phyloP scores from a whole-genome alignment of 2,888 invertebrate genomes.

The Eilema depressum region DNA sequence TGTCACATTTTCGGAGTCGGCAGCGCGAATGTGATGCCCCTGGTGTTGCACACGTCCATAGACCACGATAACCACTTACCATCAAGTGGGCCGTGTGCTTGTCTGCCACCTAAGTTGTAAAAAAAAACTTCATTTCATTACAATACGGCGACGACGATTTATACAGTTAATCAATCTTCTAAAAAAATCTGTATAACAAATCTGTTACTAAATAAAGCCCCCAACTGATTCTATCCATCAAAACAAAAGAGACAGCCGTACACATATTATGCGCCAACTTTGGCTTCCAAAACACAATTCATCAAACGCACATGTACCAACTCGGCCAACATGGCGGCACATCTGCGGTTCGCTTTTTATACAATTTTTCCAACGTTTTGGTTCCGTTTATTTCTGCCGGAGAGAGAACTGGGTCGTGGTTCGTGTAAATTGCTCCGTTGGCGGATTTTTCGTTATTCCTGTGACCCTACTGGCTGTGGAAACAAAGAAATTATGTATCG shows the following conservation, averaged over 20 bases:
- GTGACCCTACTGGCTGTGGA: conserved; percentile 1
- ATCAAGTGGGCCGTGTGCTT: too few relatives aligned
- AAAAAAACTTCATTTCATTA: too few relatives aligned
- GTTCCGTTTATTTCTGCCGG: conserved; percentile 1
- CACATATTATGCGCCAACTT: not conserved
- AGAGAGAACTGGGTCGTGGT: conserved; percentile 15
- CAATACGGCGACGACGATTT: too few relatives aligned
- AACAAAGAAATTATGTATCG: conserved; percentile 15
- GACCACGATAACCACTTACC: too few relatives aligned
- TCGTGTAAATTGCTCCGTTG: conserved; percentile 12
- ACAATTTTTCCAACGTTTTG: conserved; percentile 17
- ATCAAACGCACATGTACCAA: conserved; percentile 15
- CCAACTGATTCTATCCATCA: not conserved
- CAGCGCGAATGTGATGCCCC: too few relatives aligned
- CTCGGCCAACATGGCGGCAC: conserved; percentile 10
- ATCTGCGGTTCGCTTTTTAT: conserved; percentile 19
- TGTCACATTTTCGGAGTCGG: too few relatives aligned
- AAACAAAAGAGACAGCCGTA: not conserved
- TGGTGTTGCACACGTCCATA: too few relatives aligned
- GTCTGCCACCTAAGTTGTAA: too few relatives aligned
- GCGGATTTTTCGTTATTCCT: conserved; percentile 10
- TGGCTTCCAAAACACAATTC: conserved; percentile 12
- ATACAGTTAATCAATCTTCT: not conserved
- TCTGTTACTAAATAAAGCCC: not conserved
- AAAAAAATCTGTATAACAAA: not conserved